Evolutionary conservation across 2,888 invertebrate species (phyloP).

Genomic region (Operophtera brumata): DNA sequence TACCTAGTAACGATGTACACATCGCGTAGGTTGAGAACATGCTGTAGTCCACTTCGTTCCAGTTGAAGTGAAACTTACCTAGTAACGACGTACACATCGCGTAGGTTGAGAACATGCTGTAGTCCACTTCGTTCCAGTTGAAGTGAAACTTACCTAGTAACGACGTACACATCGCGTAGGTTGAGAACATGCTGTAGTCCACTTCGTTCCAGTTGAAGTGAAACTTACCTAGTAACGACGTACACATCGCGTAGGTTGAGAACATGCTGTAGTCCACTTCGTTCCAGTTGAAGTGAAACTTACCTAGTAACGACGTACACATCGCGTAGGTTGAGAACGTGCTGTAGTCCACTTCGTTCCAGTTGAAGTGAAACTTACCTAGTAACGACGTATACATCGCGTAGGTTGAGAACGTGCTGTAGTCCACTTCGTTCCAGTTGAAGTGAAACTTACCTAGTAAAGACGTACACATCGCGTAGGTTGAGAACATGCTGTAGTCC

Average conservation of each 20-base stretch:
- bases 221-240: constrained; percentile 87
- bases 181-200: constrained; percentile 91
- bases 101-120: constrained; percentile 92
- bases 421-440: constrained; percentile 94
- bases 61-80: constrained; percentile 91
- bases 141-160: constrained; percentile 89
- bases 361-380: constrained; percentile 91
- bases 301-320: constrained; percentile 89
- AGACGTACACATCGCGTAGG: constrained; percentile 92
- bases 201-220: constrained; percentile 94
- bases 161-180: constrained; percentile 91
- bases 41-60: constrained; percentile 93
- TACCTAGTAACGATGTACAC: constrained; percentile 89
- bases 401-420: constrained; percentile 92
- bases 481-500: constrained; percentile 91
- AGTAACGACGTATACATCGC: constrained; percentile 90
- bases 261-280: constrained; percentile 93
- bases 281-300: constrained; percentile 92
- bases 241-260: constrained; percentile 91
- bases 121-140: constrained; percentile 94
- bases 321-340: constrained; percentile 92
- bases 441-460: constrained; percentile 91
- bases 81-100: constrained; percentile 90
- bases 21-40: constrained; percentile 92
- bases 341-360: constrained; percentile 93